Base-by-base conservation (phyloP, 1,140 invertebrate species). In the Macrobrachium rosenbergii region DNA sequence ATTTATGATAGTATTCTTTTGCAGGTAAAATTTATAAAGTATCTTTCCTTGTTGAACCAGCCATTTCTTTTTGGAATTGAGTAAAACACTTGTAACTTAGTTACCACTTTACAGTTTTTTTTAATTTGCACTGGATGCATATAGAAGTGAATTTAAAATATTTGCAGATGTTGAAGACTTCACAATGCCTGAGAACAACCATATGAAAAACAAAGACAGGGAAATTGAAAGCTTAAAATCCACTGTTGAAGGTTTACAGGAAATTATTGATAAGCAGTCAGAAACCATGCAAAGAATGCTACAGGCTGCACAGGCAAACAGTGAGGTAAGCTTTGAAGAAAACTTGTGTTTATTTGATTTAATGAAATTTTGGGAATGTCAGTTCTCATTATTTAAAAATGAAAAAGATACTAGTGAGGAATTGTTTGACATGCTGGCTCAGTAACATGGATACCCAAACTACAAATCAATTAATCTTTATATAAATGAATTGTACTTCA, bases 101-200 rank as follows among this genome's bases (percentile, higher is more conserved):
- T 43, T 58, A 60, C 17, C 0, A 72, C 21, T 60, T 43, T 63
- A 84, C 21, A 0, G 8, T 17, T 23, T 7, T 37, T 37, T 23
- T 7, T 79, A 21, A 23, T 17, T 17, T 28, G 17, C n/a, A 52
- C 76, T 23, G 8, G 12, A 10, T 58, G 7, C 5, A 8, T 1
- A 23, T 75, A 79, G 52, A 23, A 14, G n/a, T 45, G 17, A 17
- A 45, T 52, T 78, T 52, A 1, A 78, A 19, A 58, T 45, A 62
- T 19, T 73, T 60, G 12, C 75, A 84, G 83, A 84, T 84, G 83
- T 84, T 72, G 75, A 78, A 23, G 83, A 77, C 23, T 23, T 84
- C n/a, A 76, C 83, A 10, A 23, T 28, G 8, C n/a, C 23, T 16
- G 37, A 84, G n/a, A 43, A 84, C 17, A 37, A 52, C 8, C 43